Base-by-base conservation (phyloP, 2,797 vertebrate genomes). In the Okamejei kenojei region DNA sequence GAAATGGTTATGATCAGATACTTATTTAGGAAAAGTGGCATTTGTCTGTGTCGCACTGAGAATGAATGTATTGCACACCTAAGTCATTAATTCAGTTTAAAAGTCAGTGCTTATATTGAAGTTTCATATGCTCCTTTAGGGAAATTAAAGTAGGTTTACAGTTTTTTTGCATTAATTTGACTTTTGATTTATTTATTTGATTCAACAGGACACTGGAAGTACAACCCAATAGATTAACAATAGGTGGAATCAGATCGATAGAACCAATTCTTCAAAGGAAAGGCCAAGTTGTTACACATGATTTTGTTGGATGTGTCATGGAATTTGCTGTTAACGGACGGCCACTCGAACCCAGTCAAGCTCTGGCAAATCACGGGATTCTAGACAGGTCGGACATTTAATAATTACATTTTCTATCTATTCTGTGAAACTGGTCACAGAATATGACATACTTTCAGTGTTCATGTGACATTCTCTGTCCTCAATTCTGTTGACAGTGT, bases 241-340 rank as follows among this genome's bases (percentile, higher is more conserved):
- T 99, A 61, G 99, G 98, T 58, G 99, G 99, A n/a, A 97, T 99
- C 94, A 95, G 96, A 93, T 98, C 97, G 0, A 94, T 99, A 76
- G 98, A 98, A 74, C 97, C 98, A 21, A 95, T 99, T 95, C 97
- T 99, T 94, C 98, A 98, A 94, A 97, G 98, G 26, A 97, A 95
- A 93, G 98, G 98, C 94, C 99, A 99, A 93, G 97, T 99, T 94
- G 96, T 98, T 95, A 97, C 98, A 93, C 98, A 99, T 77, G 99
- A 99, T 95, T 99, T 99, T 93, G 96, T 99, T 6, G 99, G 99
- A 94, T 99, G 99, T 95, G 97, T 99, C 96, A 99, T 99, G 98
- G 99, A 99, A 96, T 97, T 99, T 63, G 98, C 98, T 63, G 97
- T 99, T 95, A 99, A 99, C 1, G 99, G 99, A 74, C 98, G 98